Conservation (phyloP, 2,797 vertebrate genomes). For the Diplodus puntazzo region DNA sequence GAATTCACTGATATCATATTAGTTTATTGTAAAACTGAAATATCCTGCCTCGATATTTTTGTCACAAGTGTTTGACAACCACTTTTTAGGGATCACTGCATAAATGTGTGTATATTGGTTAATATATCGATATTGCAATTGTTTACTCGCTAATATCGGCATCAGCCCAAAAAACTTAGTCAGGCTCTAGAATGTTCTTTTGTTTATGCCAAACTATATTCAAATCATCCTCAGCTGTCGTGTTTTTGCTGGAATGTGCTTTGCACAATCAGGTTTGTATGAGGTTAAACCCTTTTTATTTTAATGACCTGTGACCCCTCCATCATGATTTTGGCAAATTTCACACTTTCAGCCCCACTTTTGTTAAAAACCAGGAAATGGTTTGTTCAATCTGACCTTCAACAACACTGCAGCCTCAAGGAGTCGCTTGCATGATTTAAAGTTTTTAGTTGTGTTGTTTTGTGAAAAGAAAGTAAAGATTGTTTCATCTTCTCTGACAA, state of each 20-base stretch:
- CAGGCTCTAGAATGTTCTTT: too few relatives aligned
- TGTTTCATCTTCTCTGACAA: conserved; percentile 40
- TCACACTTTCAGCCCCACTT: neutral
- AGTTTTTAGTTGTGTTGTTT: conserved; percentile 10
- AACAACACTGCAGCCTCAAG: neutral
- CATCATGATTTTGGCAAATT: neutral
- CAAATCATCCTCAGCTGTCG: too few relatives aligned
- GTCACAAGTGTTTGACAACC: too few relatives aligned
- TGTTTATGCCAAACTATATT: too few relatives aligned
- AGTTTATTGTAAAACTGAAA: too few relatives aligned
- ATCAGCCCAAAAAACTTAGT: too few relatives aligned
- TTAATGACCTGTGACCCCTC: neutral
- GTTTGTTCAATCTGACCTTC: neutral
- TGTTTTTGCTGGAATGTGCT: neutral
- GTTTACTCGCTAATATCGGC: too few relatives aligned
- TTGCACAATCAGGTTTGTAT: neutral
- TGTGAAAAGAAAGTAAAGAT: conserved; percentile 12
- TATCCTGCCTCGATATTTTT: too few relatives aligned
- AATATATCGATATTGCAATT: too few relatives aligned
- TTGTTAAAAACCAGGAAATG: neutral
- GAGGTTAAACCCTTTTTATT: neutral
- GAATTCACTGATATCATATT: too few relatives aligned
- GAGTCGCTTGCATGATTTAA: neutral
- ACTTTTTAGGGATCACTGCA: too few relatives aligned
- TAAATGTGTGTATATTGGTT: too few relatives aligned